Conservation (phyloP, 1,140 invertebrate species). For the Drosophila equinoxialis region DNA sequence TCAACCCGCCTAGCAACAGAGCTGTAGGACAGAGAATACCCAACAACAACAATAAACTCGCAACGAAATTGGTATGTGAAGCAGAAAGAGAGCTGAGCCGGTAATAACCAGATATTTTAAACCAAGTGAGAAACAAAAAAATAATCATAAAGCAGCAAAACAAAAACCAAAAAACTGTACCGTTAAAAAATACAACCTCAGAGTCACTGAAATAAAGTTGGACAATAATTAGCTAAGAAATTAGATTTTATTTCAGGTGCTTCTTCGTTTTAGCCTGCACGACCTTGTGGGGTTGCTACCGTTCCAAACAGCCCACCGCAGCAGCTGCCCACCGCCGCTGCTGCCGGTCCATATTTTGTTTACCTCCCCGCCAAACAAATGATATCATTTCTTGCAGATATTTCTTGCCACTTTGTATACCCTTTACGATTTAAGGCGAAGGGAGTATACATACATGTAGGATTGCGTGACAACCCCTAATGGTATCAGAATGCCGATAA, state of each 20-base stretch:
- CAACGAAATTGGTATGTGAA: not conserved
- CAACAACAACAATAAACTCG: not conserved
- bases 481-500: too few species aligned
- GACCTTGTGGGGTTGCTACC: slow-evolving; percentile 44
- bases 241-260: not conserved
- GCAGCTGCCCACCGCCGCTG: slow-evolving; percentile 1
- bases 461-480: too few species aligned
- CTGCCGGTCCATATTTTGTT: slow-evolving; percentile 22
- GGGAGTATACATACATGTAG: too few species aligned
- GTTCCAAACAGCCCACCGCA: not conserved
- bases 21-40: not conserved
- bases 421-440: not conserved
- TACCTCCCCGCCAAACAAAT: slow-evolving; percentile 10
- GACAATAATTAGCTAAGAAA: not conserved
- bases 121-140: not conserved
- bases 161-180: slow-evolving; percentile 1
- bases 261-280: not conserved
- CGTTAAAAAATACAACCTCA: not conserved
- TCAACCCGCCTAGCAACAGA: slow-evolving; percentile 34
- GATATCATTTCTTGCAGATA: slow-evolving; percentile 38
- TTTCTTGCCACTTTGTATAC: slow-evolving; percentile 3
- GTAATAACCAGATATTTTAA: slow-evolving; percentile 7
- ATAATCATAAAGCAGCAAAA: not conserved
- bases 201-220: not conserved
- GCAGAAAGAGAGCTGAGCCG: not conserved